phyloP scores from a whole-genome alignment of 2,113 vertebrate species.

The Alectura lathami region DNA sequence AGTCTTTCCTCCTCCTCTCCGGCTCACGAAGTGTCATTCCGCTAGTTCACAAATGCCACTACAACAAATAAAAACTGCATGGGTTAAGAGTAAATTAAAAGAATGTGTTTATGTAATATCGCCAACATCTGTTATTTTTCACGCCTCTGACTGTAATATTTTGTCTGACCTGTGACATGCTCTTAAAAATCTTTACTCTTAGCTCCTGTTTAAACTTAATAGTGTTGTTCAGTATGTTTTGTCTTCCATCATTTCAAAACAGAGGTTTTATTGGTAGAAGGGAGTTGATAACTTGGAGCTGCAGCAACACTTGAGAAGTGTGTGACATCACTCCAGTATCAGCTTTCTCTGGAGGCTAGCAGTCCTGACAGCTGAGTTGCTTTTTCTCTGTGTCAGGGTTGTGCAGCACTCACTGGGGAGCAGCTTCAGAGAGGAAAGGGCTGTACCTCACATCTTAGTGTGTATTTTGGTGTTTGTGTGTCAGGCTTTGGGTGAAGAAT shows the following conservation, averaged over 20 bases:
- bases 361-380: constrained; percentile 67
- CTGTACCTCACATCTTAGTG: neutral
- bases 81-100: neutral
- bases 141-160: neutral
- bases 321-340: constrained; percentile 85
- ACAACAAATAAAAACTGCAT: neutral
- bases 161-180: accelerated
- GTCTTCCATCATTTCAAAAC: neutral
- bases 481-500: constrained; percentile 30
- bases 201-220: neutral
- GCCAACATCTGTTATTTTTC: neutral
- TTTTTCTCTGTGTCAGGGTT: constrained; percentile 44
- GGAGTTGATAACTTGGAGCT: constrained; percentile 56
- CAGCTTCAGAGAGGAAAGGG: constrained; percentile 52
- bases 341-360: constrained; percentile 74
- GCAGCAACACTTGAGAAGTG: constrained; percentile 50
- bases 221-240: neutral
- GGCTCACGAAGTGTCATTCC: neutral
- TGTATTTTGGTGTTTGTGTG: neutral
- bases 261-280: constrained; percentile 45
- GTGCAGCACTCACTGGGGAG: constrained; percentile 56
- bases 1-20: neutral
- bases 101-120: neutral
- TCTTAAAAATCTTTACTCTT: neutral
- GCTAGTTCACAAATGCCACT: neutral